These are phyloP conservation scores for Enoplosus armatus DNA, from an alignment of 2,797 vertebrate genomes.

Conservation along the genomic window DNA sequence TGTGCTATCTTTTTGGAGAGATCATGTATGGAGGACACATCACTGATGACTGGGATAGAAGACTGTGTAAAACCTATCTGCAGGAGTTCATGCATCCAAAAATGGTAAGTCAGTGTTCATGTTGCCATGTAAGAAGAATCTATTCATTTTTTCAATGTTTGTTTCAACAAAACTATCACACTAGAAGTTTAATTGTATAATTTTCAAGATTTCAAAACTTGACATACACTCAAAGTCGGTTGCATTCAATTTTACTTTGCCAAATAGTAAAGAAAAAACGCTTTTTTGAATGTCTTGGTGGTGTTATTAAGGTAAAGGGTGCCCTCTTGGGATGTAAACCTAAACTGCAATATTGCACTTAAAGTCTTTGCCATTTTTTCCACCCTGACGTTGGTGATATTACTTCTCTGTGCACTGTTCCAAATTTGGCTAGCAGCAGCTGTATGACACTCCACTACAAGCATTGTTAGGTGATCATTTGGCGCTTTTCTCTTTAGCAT, in stretches of 20 bases:
- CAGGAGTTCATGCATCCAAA: conserved; percentile 87
- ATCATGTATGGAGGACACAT: conserved; percentile 90
- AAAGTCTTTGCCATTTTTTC: not conserved
- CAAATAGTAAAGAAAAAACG: conserved; percentile 2
- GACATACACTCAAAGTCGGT: not conserved
- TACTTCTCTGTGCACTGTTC: not conserved
- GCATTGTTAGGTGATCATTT: conserved; percentile 14
- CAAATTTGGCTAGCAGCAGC: conserved; percentile 4
- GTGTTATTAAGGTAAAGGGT: conserved; percentile 64
- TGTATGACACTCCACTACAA: not conserved
- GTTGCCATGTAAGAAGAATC: not conserved
- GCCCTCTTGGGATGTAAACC: conserved; percentile 76
- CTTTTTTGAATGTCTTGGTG: conserved; percentile 9
- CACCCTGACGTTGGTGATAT: not conserved
- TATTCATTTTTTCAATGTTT: not conserved
- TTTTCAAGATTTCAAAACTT: not conserved
- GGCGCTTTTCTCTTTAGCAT: not conserved
- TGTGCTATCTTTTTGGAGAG: conserved; percentile 89
- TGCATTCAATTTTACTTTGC: not conserved
- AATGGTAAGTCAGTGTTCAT: conserved; percentile 79
- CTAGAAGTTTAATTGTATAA: not conserved
- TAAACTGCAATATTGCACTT: conserved; percentile 58
- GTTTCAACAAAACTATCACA: not conserved
- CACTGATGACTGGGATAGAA: conserved; percentile 86
- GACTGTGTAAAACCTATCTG: conserved; percentile 86